Percentiles rank a stretch among this genome's conserved stretches.
Evolutionary conservation across 2,113 vertebrate genomes (phyloP).

Genomic region (Macrotis lagotis): DNA sequence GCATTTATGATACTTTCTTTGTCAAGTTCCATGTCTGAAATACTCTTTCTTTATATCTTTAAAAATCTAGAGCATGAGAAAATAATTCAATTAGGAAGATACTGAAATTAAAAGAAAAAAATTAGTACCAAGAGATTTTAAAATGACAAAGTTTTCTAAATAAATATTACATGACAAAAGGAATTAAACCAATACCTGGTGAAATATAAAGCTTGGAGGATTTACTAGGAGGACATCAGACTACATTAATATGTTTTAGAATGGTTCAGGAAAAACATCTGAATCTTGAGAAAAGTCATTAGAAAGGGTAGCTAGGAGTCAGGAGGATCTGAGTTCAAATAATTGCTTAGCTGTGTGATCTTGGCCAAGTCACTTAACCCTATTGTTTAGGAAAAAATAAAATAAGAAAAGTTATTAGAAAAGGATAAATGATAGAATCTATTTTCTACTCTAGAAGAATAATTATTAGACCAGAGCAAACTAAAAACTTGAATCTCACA

Average conservation of each 20-base stretch:
- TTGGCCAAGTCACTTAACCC: too few species aligned
- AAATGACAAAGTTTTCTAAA: background rate
- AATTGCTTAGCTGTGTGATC: too few species aligned
- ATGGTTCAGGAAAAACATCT: background rate
- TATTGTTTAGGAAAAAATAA: too few species aligned
- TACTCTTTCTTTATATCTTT: background rate
- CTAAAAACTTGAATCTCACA: background rate
- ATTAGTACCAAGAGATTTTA: background rate
- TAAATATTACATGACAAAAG: background rate
- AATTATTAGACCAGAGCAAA: background rate
- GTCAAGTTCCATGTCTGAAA: too few species aligned
- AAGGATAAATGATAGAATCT: too few species aligned
- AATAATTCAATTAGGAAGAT: background rate
- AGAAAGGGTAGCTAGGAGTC: too few species aligned
- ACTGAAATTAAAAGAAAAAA: background rate
- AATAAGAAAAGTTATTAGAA: too few species aligned
- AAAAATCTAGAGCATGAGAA: background rate
- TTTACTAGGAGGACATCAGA: background rate
- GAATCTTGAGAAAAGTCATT: background rate
- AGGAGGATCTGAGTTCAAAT: too few species aligned
- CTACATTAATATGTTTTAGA: background rate
- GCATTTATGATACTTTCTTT: too few species aligned
- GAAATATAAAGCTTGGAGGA: background rate
- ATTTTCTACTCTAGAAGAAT: background rate
- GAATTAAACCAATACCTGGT: background rate